A percentile compares a stretch with the other conserved stretches of the same genome.
These are phyloP conservation scores for Melieria omissa DNA, from an alignment of 2,888 invertebrate species.

Conservation along the genomic window DNA sequence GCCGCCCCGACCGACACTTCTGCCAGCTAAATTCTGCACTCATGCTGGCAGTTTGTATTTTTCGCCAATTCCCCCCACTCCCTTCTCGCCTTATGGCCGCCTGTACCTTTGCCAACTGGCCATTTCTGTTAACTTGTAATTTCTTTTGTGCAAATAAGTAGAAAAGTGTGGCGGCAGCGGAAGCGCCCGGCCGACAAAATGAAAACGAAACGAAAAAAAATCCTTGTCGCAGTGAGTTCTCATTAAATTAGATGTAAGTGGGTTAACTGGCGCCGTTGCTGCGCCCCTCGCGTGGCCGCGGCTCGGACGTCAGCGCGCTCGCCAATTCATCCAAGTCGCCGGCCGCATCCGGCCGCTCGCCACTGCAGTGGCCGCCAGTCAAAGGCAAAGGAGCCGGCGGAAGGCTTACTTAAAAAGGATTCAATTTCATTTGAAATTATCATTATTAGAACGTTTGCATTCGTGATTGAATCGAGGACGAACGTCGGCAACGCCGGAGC, in stretches of 20 bases:
- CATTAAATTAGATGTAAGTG: constrained; percentile 38
- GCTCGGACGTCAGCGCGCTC: constrained; percentile 10
- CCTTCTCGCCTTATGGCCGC: not conserved
- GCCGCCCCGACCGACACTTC: not conserved
- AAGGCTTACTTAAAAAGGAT: constrained; percentile 25
- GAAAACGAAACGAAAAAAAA: constrained; percentile 12
- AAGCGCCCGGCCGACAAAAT: no score
- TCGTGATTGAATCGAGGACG: constrained; percentile 5
- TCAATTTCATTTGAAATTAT: constrained; percentile 39
- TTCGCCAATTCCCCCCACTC: not conserved
- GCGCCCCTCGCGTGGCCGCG: constrained; percentile 2
- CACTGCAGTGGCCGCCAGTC: no score
- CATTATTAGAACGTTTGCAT: constrained; percentile 29
- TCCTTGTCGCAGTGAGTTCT: constrained; percentile 34
- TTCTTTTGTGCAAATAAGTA: constrained; percentile 15
- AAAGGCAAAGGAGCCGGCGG: not conserved
- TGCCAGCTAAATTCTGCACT: not conserved
- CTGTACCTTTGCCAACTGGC: constrained; percentile 6
- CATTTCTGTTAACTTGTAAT: constrained; percentile 29
- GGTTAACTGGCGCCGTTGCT: constrained; percentile 18
- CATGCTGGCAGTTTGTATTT: not conserved
- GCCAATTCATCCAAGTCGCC: constrained; percentile 17
- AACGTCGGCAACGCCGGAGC: no score
- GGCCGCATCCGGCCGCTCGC: no score
- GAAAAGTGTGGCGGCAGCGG: not conserved